Base-by-base conservation (phyloP, 2,797 vertebrate species). In the Macropodus opercularis region DNA sequence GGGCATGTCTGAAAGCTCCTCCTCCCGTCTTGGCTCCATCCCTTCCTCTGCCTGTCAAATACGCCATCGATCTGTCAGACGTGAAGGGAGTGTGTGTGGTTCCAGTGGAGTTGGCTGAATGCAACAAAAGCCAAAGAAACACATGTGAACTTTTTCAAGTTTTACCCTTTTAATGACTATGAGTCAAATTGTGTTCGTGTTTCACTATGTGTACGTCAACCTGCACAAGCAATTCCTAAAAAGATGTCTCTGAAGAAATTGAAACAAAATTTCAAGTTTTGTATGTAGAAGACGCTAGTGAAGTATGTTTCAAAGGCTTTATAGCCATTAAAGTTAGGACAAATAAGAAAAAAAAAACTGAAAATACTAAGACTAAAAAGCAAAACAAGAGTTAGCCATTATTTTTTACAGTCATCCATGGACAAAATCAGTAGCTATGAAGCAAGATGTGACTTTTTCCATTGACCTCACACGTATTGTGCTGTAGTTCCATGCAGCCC, bases 1-100 rank as follows among this genome's bases (percentile, higher is more conserved):
- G 83, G 72, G 69, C 86, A 75, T 81, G 81, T 82, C 84, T 83
- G 77, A 70, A 84, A 84, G 84, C 84, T 70, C 81, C 73, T 74
- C 69, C 76, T 78, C 69, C 71, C n/a, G 32, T 74, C 70, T 77
- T 58, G 59, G 54, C 76, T 79, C 75, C 64, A 69, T 70, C 73
- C 64, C 58, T 76, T 69, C 68, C 75, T 75, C 63, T 29, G 9
- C 81, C 80, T 72, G 85, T 87, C 82, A 87, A 77, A 88, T 85
- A 74, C 27, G 3, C 29, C 55, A 85, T 89, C 8, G 83, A 90
- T 87, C 86, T 85, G 61, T 55, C 65, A 56, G 61, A 80, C 82
- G 42, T 85, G 69, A 86, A 83, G 81, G 53, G 66, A 63, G 61
- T 29, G 42, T 62, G 71, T 56, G 69, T 66, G 78, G 61, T 56